Evolutionary conservation across 2,888 invertebrate genomes (phyloP), one percentile per base, ranked within the genome.

Genomic region (Sialis fuliginosa): DNA sequence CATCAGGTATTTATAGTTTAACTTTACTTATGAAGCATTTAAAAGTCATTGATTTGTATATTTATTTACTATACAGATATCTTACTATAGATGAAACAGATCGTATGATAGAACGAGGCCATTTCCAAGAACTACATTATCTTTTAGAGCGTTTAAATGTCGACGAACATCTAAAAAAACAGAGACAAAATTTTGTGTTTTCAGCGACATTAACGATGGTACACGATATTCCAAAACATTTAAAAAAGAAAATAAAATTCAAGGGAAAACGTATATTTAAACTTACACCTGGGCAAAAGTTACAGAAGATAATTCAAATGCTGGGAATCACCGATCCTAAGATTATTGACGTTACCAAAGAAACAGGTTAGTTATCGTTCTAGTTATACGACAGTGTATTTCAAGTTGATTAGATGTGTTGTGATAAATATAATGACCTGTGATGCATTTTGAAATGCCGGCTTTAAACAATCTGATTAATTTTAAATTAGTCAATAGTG

Each of bases 11-110:
- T 62, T 57, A 46, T 47, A 30, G 32, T 43, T 45, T 12, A n/a
- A n/a, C n/a, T n/a, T n/a, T n/a, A n/a, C n/a, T n/a, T n/a, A n/a
- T n/a, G n/a, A n/a, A n/a, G n/a, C n/a, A n/a, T n/a, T n/a, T n/a
- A n/a, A n/a, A n/a, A n/a, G n/a, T n/a, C n/a, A n/a, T n/a, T n/a
- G n/a, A n/a, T n/a, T n/a, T n/a, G n/a, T n/a, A n/a, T n/a, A n/a
- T n/a, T n/a, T 30, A 42, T 22, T 7, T 8, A 4, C 5, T 48
- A 58, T 56, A 6, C 58, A 91, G 90, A 59, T 90, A 80, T 63
- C 68, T 98, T 51, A 95, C 91, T 0, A 88, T 97, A 54, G 98
- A 99, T 64, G 98, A 99, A 70, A 96, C 97, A 0, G 98, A 99
- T 65, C 75, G 98, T 50, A 97, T 99, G 97, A 69, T 97, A 10